Conservation (phyloP, 2,888 invertebrate genomes). For the Pardosa pseudoannulata region DNA sequence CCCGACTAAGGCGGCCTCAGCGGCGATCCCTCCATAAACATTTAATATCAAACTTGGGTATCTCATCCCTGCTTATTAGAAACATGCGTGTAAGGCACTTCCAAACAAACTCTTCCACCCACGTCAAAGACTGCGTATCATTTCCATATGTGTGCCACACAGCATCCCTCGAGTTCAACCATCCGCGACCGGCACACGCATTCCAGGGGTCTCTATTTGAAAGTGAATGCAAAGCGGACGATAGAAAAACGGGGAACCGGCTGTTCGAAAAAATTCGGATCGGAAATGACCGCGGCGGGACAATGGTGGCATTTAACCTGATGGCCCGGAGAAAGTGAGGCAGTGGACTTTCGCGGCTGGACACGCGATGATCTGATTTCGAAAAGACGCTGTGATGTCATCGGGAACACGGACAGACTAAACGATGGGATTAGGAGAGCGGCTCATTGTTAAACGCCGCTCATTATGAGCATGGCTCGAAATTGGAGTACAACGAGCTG, state of each 20-base stretch:
- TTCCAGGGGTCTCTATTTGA: background rate
- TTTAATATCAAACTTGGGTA: no score
- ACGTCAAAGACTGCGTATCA: background rate
- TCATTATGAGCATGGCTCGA: background rate
- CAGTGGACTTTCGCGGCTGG: background rate
- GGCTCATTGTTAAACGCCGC: background rate
- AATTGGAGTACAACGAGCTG: background rate
- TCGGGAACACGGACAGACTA: constrained; percentile 19
- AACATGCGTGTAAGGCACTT: no score
- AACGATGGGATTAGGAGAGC: background rate
- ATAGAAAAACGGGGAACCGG: background rate
- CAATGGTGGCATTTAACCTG: constrained; percentile 70
- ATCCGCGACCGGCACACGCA: background rate
- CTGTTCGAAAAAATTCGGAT: constrained; percentile 34
- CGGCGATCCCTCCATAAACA: no score
- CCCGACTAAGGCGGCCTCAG: no score
- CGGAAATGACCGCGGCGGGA: constrained; percentile 59
- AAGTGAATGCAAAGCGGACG: background rate
- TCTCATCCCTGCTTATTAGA: no score
- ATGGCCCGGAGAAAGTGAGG: constrained; percentile 69
- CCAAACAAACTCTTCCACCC: background rate
- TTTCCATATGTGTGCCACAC: background rate
- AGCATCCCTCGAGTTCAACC: background rate
- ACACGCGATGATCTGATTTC: background rate
- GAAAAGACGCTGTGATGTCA: constrained; percentile 15